Evolutionary conservation across 2,888 invertebrate genomes (phyloP), one percentile per base, ranked within the genome.

Genomic region (Papilio demoleus): DNA sequence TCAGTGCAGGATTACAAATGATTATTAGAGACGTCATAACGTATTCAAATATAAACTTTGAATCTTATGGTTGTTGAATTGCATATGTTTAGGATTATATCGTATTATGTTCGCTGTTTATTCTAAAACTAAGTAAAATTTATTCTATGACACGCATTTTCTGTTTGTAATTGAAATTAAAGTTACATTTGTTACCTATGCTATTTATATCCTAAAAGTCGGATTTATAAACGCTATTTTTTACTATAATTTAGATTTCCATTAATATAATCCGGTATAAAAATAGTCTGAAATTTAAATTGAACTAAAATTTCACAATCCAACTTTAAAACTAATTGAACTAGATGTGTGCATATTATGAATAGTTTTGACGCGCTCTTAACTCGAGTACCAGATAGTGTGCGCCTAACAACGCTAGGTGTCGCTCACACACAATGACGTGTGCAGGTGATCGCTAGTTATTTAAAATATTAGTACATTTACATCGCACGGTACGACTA

Each of bases 401-500:
- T 22, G 59, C 58, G 3, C 71, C 62, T 59, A 66, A 53, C 47
- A 65, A 66, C 40, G 68, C 65, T 66, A 71, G 72, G 70, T 75
- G 77, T 74, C 73, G 68, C 1, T 72, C 74, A 72, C 77, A 78
- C 73, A 50, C 59, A 40, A 69, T 70, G 70, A 68, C 60, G 68
- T 36, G 70, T 61, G 68, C 78, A 77, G 74, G 72, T 73, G 71
- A 72, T 70, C 59, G 66, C 38, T 31, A 64, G 69, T 72, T 60
- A 70, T 70, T 68, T 40, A 50, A 68, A 65, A 60, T 24, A n/a
- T n/a, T n/a, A 36, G 24, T 27, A 38, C 56, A 19, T 24, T 64
- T 24, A 34, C 14, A 36, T 24, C 19, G 27, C 53, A 42, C 65
- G 69, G 53, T 47, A 70, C 72, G 72, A 73, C 69, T 70, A 70